A percentile compares a stretch with the other conserved stretches of the same genome.
Evolutionary conservation across 53 echinoderm and acorn worm species (phyloP).

Genomic region (Crossaster papposus): DNA sequence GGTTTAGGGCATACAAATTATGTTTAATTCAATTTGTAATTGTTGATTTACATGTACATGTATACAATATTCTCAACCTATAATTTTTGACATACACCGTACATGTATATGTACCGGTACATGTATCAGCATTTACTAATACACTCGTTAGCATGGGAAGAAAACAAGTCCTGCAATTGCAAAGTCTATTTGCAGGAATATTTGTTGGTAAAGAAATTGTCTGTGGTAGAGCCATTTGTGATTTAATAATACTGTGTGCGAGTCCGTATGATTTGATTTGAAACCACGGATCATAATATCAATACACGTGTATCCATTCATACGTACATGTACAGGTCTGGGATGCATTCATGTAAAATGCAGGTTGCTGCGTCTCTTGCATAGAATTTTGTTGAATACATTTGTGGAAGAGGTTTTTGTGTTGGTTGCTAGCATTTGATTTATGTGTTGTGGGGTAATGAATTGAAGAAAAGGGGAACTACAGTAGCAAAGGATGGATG

Average conservation of each 20-base stretch:
- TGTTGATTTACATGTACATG: too few species aligned
- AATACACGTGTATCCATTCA: background rate
- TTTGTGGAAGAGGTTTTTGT: background rate
- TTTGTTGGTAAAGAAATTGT: background rate
- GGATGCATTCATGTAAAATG: background rate
- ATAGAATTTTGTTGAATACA: background rate
- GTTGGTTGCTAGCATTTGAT: background rate
- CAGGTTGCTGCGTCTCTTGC: background rate
- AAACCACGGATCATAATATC: background rate
- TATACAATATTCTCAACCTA: too few species aligned
- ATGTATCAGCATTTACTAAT: too few species aligned
- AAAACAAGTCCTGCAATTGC: background rate
- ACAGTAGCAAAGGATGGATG: background rate
- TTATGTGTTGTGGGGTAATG: too few species aligned
- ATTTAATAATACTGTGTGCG: background rate
- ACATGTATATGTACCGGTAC: too few species aligned
- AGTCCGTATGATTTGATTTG: constrained; percentile 7
- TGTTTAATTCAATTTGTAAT: too few species aligned
- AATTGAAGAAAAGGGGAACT: background rate
- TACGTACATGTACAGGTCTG: background rate
- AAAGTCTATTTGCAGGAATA: background rate
- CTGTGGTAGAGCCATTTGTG: background rate
- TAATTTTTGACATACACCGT: too few species aligned
- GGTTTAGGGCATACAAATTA: too few species aligned
- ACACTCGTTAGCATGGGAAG: background rate